These are phyloP conservation scores for Pampus argenteus DNA, from an alignment of 2,797 vertebrate species.

Conservation along the genomic window DNA sequence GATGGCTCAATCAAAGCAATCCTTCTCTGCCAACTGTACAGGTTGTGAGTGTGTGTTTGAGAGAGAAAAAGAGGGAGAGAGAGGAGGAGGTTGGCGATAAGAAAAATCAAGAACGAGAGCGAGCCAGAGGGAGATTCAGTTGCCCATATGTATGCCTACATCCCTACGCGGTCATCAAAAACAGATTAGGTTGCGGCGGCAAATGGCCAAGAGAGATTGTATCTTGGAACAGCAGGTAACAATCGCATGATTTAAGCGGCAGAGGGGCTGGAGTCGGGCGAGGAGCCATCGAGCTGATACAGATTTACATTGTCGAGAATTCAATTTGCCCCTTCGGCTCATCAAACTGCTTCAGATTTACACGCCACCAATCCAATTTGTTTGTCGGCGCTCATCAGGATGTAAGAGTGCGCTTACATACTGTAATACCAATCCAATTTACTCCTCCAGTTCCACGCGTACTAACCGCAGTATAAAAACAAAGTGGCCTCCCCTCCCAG, in stretches of 20 bases:
- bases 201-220: conserved; percentile 84
- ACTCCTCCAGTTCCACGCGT: conserved; percentile 85
- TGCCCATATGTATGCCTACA: conserved; percentile 81
- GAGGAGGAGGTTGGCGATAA: background rate
- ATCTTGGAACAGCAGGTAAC: conserved; percentile 84
- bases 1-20: conserved; percentile 75
- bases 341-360: conserved; percentile 89
- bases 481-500: conserved; percentile 41
- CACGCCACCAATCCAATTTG: conserved; percentile 92
- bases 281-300: conserved; percentile 87
- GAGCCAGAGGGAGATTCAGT: conserved; percentile 65
- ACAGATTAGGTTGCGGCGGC: conserved; percentile 87
- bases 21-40: conserved; percentile 70
- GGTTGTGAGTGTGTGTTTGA: conserved; percentile 38
- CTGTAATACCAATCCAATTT: conserved; percentile 92
- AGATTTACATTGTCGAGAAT: conserved; percentile 92
- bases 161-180: conserved; percentile 85
- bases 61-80: conserved; percentile 11
- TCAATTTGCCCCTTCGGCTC: conserved; percentile 87
- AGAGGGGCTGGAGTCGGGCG: conserved; percentile 60
- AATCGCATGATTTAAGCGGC: conserved; percentile 86
- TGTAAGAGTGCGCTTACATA: conserved; percentile 66
- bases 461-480: conserved; percentile 74
- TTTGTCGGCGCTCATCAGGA: conserved; percentile 84
- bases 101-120: conserved; percentile 30